Conservation (phyloP, 2,888 invertebrate genomes). For the Salticus scenicus region DNA sequence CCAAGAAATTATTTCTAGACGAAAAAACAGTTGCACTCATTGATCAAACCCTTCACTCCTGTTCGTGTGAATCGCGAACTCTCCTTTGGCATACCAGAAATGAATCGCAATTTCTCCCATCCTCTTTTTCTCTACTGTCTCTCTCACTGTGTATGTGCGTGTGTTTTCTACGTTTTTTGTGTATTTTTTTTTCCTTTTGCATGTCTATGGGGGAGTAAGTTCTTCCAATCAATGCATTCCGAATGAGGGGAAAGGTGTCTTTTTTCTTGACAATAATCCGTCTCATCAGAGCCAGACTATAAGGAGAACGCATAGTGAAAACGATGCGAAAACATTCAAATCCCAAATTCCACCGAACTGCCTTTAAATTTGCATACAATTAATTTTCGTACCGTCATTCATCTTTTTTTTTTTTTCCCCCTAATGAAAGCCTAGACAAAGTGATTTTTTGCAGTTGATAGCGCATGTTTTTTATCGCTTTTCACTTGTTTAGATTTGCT, state of each 20-base stretch:
- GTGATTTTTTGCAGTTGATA: slow-evolving; percentile 41
- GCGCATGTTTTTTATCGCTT: slow-evolving; percentile 56
- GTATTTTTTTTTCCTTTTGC: not conserved
- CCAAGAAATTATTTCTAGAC: not conserved
- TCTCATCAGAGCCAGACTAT: slow-evolving; percentile 40
- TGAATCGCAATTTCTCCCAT: not conserved
- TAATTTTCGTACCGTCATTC: slow-evolving; percentile 55
- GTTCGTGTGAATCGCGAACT: not conserved
- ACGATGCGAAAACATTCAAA: slow-evolving; percentile 25
- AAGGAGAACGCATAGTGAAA: slow-evolving; percentile 32
- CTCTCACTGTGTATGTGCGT: not conserved
- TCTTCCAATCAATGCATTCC: slow-evolving; percentile 49
- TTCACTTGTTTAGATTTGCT: slow-evolving; percentile 59
- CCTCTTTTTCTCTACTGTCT: not conserved
- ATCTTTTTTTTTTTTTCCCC: slow-evolving; percentile 44
- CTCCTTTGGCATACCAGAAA: not conserved
- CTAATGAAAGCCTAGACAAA: slow-evolving; percentile 47
- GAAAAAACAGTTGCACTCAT: not conserved
- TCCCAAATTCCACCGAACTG: slow-evolving; percentile 30
- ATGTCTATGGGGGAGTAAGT: not conserved
- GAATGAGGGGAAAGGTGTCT: slow-evolving; percentile 30
- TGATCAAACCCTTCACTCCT: not conserved
- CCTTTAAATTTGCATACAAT: slow-evolving; percentile 66
- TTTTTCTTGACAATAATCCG: slow-evolving; percentile 50
- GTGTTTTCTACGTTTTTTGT: not conserved